Evolutionary conservation across 1,140 invertebrate species (phyloP).

Genomic region (Anadara kagoshimensis): DNA sequence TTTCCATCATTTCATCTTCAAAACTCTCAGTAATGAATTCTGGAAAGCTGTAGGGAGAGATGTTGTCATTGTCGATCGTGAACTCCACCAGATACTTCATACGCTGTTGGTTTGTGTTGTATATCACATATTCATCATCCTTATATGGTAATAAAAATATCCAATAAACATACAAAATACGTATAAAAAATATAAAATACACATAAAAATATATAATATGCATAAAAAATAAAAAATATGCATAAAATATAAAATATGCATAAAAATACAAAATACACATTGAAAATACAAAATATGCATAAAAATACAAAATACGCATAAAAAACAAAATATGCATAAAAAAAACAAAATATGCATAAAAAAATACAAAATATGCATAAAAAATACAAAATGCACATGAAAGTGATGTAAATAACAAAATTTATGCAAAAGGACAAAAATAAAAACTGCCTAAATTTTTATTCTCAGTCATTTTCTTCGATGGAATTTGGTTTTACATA

Average conservation of each 20-base stretch:
- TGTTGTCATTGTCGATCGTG: slow-evolving; percentile 49
- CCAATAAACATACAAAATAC: background rate
- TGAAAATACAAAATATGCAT: background rate
- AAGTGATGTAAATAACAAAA: background rate
- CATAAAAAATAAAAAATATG: background rate
- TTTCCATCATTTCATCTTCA: background rate
- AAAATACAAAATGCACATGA: background rate
- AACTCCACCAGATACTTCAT: slow-evolving; percentile 72
- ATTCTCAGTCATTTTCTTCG: too few relatives aligned
- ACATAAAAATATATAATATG: background rate
- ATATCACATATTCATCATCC: slow-evolving; percentile 73
- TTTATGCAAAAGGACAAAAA: too few relatives aligned
- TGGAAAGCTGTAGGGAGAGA: background rate
- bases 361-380: background rate
- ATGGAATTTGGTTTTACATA: too few relatives aligned
- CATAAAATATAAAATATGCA: background rate
- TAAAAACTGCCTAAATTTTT: too few relatives aligned
- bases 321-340: background rate
- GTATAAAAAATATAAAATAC: background rate
- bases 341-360: slow-evolving; percentile 3
- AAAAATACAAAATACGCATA: background rate
- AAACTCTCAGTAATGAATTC: background rate
- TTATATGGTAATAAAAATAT: slow-evolving; percentile 34
- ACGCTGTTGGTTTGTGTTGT: slow-evolving; percentile 65
- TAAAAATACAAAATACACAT: background rate